Base-by-base conservation (phyloP, 1,140 invertebrate genomes). In the Lysiphlebus fabarum region DNA sequence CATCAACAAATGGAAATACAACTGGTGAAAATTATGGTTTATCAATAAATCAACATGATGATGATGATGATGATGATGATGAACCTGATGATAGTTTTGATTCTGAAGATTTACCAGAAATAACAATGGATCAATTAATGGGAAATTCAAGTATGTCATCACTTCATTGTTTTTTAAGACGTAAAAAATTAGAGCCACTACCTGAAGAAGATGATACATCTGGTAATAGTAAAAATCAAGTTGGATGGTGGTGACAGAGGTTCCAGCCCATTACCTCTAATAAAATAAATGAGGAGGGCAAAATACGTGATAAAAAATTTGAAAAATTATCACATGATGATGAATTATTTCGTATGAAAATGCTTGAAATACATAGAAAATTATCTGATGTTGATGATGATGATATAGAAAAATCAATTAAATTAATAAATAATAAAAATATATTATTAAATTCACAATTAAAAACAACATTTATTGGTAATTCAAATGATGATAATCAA, bases 231-330 rank as follows among this genome's bases (percentile, higher is more conserved):
- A 77, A 76, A 53, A 67, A 72, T 12, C 72, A 77, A 48, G 72
- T 73, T 8, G 76, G 77, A 58, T 79, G 77, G 77, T 79, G 77
- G 77, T 79, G 77, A 79, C 77, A 77, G 66, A 64, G 76, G 74
- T 74, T 74, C 61, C 68, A 69, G 50, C 62, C 70, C 54, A 26
- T 26, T 26, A 60, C 69, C 62, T 65, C 66, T 54, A 70, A 68
- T 54, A 65, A 63, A 54, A 63, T 62, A 59, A 66, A 70, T 56
- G 58, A 62, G 55, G 53, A 67, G 59, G 47, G 50, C 44, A 11
- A 59, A 40, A 17, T 53, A 4, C 67, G 70, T 34, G 71, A 75
- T 12, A 65, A 67, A 0, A 68, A 70, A 9, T 76, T 77, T 38
- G 73, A 70, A 0, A 71, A 75, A 44, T 53, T 77, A n/a, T 72